Base-by-base conservation (phyloP, 2,113 vertebrate genomes). In the Craseonycteris thonglongyai region DNA sequence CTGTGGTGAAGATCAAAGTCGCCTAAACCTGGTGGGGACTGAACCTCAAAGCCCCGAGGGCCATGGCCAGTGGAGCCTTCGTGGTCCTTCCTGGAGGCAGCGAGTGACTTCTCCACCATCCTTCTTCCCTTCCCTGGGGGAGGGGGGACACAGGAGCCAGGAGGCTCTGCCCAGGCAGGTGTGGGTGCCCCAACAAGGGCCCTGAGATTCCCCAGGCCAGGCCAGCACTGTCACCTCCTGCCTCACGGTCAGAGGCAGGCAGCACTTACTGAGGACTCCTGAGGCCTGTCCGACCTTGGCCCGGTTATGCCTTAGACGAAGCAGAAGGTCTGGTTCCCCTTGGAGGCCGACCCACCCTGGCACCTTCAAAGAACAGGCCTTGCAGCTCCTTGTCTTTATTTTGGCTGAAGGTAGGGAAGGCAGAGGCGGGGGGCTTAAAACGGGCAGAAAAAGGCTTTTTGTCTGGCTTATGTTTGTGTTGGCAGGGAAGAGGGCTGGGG, bases 1-100 rank as follows among this genome's bases (percentile, higher is more conserved):
- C 7, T 12, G 35, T 33, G 40, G 76, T 15, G 2, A 14, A 21
- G 49, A 16, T 9, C 4, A 33, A 24, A n/a, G 82, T 4, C 42
- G 54, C n/a, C 59, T 47, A 21, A 58, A 74, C 12, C 0, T 2
- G n/a, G 47, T 63, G 35, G 42, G 35, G n/a, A 6, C 22, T 7
- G 0, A 6, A 42, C 24, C 15, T 45, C 45, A 35, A 63, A 63
- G 28, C 28, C n/a, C 0, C 0, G 2, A 21, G 49, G 40, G 82
- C 12, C 24, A 0, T 0, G 28, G 63, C 1, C 0, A 2, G 10
- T 12, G 1, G 59, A 0, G 1, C n/a, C 28, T 22, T 42, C 16
- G 1, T 3, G 10, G 56, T 61, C 28, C 56, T 56, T 38, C 26
- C 30, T 12, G 65, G 65, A 24, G 35, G 76, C 35, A 3, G 7